These are phyloP conservation scores for Porites lutea DNA, from an alignment of 64 coral and sea anemone species.

Conservation along the genomic window DNA sequence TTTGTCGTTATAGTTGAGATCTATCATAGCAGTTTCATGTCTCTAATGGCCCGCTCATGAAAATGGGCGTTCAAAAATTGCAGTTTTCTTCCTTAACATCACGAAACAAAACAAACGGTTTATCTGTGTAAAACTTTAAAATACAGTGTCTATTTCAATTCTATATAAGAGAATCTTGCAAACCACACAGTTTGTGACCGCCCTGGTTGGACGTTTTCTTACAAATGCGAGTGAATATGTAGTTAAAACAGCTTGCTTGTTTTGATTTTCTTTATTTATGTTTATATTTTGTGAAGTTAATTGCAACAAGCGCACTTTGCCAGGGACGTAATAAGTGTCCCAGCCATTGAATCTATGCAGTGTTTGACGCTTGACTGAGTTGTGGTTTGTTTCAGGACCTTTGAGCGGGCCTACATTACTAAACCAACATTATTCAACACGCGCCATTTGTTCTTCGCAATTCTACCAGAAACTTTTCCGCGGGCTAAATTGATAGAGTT, in stretches of 20 bases:
- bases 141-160: neutral
- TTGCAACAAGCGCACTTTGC: neutral
- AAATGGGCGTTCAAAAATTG: neutral
- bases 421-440: too few relatives aligned
- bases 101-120: neutral
- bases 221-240: neutral
- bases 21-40: neutral
- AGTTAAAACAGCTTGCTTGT: neutral
- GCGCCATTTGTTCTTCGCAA: neutral
- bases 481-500: neutral
- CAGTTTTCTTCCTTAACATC: neutral
- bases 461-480: neutral
- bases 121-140: neutral
- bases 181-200: too few relatives aligned
- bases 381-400: neutral
- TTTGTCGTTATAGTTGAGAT: conserved; percentile 8
- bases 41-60: neutral
- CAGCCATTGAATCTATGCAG: neutral
- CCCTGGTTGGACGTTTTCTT: neutral
- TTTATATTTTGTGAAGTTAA: neutral
- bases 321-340: neutral
- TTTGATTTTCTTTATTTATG: neutral
- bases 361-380: too few relatives aligned
- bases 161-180: too few relatives aligned
- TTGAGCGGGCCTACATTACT: too few relatives aligned